Base-by-base conservation (phyloP, 2,888 invertebrate species). In the Netelia inedita region DNA sequence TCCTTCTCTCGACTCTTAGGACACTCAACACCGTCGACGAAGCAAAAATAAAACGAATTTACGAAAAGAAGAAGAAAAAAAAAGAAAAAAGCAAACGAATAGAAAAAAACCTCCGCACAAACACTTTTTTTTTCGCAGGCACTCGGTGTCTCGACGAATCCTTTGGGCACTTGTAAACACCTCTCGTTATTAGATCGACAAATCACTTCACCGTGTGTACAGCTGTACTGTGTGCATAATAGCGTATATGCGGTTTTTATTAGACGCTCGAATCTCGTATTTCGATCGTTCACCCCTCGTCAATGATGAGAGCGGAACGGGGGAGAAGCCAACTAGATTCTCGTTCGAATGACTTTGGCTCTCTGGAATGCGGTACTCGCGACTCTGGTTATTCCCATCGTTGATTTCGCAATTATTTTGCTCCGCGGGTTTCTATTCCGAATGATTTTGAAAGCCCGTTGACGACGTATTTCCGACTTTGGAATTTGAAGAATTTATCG, bases 121-220 rank as follows among this genome's bases (percentile, higher is more conserved):
- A 72, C 16, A 82, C 78, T 82, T 53, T 53, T 80, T 72, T 61
- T 46, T 43, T 50, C 46, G 16, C 61, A 35, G 75, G 53, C 76
- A 76, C 76, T 78, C 57, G 55, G 71, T 19, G 46, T 9, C 73
- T 76, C 78, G 68, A 76, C 66, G 55, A 71, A 68, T 59, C 59
- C 57, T 72, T 19, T 65, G 28, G 10, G 46, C 82, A 71, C 76
- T 72, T 61, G 41, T 43, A 3, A 57, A 61, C 71, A 78, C 63
- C 35, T 43, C 53, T 46, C 50, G 43, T 61, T 76, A 50, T 57
- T 69, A 3, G 8, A 65, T 55, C 65, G 23, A 41, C 55, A 63
- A 72, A 79, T 75, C 74, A 79, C 73, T 69, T 23, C 79, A 83
- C 74, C 63, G n/a, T 50, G n/a, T 50, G 19, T 46, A 68, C 41